Evolutionary conservation across 92 coral and sea anemone species (phyloP), one percentile per base, ranked within the genome.

Genomic region (Scolanthus callimorphus): DNA sequence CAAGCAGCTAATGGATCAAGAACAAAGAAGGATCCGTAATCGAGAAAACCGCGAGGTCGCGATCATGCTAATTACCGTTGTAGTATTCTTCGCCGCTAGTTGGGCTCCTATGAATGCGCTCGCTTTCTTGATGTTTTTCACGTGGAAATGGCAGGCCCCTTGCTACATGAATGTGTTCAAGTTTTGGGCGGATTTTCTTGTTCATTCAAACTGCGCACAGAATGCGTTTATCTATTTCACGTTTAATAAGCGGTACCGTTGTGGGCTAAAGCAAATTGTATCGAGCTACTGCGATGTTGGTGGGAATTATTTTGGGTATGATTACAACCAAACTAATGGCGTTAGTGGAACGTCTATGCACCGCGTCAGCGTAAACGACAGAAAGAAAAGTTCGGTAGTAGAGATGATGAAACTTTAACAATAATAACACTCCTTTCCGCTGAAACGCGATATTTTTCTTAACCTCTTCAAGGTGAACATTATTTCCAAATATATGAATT

Each of bases 161-260:
- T 39, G 38, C 19, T 34, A 56, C 17, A 11, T 28, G 11, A 19
- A 28, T 11, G 39, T 50, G 0, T 19, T 46, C 26, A 29, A 25
- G 17, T 82, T 75, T 27, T 27, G 69, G 29, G 59, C 60, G 24
- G 11, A 43, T 3, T 57, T 76, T 22, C 20, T 76, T 19, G 59
- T 68, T 25, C 69, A 45, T 60, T 29, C 62, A 22, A 82, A 82
- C 62, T 58, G 71, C 26, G 79, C 83, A 1, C 52, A 75, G 25
- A 82, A 82, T 52, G 67, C 89, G 0, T 29, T 76, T 13, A 82
- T 82, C 43, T 82, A 75, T 64, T 31, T 82, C 26, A 68, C 57
- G 1, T 68, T 68, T 27, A 68, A 68, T 21, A 68, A 34, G 20
- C 65, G 75, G 1, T 68, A 43, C 54, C 58, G 48, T 22, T 13